Base-by-base conservation (phyloP, 2,888 invertebrate species). In the Oegoconia quadripuncta region DNA sequence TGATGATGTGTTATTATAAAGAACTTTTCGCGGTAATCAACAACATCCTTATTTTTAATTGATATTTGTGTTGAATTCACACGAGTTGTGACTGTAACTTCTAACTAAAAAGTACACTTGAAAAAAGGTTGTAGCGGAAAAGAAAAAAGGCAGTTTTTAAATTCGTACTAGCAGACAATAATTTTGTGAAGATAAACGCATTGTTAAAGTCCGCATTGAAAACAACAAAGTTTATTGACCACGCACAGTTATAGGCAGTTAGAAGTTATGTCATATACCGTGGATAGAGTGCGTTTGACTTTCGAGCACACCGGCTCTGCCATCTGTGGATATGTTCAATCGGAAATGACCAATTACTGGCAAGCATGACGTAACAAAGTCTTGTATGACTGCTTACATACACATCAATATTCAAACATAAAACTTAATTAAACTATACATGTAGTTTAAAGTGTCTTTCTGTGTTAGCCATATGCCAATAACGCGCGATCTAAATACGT, bases 1-100 rank as follows among this genome's bases (percentile, higher is more conserved):
- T 48, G 42, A n/a, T n/a, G n/a, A n/a, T n/a, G n/a, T n/a, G n/a
- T n/a, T n/a, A n/a, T n/a, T n/a, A n/a, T n/a, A 39, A 52, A 42
- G 8, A 27, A 20, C 29, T 37, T 36, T 40, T 32, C 27, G 9
- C 26, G 34, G 39, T 44, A 40, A 46, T 42, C 36, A 25, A 26
- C 30, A 29, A 39, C 37, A 43, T 51, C 44, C 51, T 44, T 36
- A 33, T 42, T 34, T 29, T 37, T 35, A 31, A 37, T 42, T 44
- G 36, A 11, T 32, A 39, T 37, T 40, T 44, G 37, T 39, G 20
- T 38, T 33, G 17, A 31, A 20, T 40, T 42, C 46, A 37, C 42
- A 46, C 46, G 46, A 36, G 33, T 35, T 42, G 33, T 35, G 15
- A 36, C 5, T 14, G n/a, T n/a, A n/a, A n/a, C n/a, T n/a, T n/a